phyloP scores from a whole-genome alignment of 2,797 vertebrate species.

The Merluccius polli region DNA sequence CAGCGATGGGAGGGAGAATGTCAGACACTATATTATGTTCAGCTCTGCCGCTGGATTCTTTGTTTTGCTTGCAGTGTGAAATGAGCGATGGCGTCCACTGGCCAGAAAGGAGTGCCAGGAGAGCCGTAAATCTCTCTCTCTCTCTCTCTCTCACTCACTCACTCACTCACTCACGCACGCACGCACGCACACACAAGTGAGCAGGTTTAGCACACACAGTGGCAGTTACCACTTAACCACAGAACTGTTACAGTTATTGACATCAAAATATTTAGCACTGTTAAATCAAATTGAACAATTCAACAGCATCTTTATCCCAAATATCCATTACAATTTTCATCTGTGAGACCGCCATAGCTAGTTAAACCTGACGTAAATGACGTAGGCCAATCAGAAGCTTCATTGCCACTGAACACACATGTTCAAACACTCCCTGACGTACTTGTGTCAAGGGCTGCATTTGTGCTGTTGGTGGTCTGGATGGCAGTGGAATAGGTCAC shows the following conservation, averaged over 20 bases:
- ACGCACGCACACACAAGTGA: background rate
- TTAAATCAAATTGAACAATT: background rate
- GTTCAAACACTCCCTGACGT: conserved; percentile 33
- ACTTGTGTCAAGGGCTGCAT: conserved; percentile 77
- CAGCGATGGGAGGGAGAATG: conserved; percentile 19
- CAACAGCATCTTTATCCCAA: no score
- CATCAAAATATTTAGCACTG: background rate
- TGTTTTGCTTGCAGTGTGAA: conserved; percentile 45
- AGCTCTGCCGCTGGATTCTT: conserved; percentile 38
- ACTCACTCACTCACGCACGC: no score
- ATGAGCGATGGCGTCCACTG: conserved; percentile 36
- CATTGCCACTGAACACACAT: background rate
- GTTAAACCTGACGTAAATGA: background rate
- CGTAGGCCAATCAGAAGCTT: background rate
- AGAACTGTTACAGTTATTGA: background rate
- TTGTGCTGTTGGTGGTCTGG: conserved; percentile 64
- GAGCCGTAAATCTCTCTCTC: conserved; percentile 41
- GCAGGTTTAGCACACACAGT: background rate
- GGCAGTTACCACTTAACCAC: background rate
- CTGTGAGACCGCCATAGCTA: no score
- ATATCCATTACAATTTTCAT: no score
- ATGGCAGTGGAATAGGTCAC: conserved; percentile 52
- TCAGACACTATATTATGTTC: conserved; percentile 35
- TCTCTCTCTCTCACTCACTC: background rate
- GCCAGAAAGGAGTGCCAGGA: conserved; percentile 27